Conservation (phyloP, 1,140 invertebrate species). For the Drosophila sulfurigaster region DNA sequence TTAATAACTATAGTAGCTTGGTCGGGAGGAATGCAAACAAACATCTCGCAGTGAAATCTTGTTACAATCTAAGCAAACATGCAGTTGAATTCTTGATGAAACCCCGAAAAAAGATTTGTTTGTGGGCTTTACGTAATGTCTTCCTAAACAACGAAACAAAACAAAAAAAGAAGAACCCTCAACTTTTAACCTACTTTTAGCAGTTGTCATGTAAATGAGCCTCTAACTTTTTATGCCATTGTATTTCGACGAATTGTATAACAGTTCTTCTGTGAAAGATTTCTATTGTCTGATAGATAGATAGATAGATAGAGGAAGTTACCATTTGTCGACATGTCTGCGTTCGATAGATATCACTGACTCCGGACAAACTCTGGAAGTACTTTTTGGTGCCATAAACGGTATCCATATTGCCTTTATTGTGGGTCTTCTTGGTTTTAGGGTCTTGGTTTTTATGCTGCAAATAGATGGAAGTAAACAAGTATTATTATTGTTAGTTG, state of each 20-base stretch:
- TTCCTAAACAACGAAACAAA: background rate
- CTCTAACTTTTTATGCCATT: slow-evolving; percentile 24
- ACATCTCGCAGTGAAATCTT: slow-evolving; percentile 41
- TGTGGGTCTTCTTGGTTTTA: background rate
- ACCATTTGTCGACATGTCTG: slow-evolving; percentile 81
- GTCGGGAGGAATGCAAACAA: slow-evolving; percentile 62
- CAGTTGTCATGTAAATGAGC: slow-evolving; percentile 43
- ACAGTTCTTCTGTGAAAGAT: slow-evolving; percentile 32
- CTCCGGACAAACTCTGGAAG: slow-evolving; percentile 81
- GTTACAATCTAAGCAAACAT: slow-evolving; percentile 35
- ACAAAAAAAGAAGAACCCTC: background rate
- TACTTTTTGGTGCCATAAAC: slow-evolving; percentile 84
- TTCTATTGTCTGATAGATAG: background rate
- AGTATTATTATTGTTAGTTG: slow-evolving; percentile 34
- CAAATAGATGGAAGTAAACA: slow-evolving; percentile 23
- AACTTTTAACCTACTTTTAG: slow-evolving; percentile 35
- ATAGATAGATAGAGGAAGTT: slow-evolving; percentile 39
- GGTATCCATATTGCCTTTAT: slow-evolving; percentile 66
- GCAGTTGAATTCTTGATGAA: slow-evolving; percentile 13
- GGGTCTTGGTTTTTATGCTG: slow-evolving; percentile 29
- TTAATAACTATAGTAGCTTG: slow-evolving; percentile 54
- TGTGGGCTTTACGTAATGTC: slow-evolving; percentile 36
- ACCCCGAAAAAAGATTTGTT: background rate
- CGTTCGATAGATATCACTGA: slow-evolving; percentile 81
- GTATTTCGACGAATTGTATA: slow-evolving; percentile 33